Base-by-base conservation (phyloP, 2,888 invertebrate species). In the Drosophila histrio region DNA sequence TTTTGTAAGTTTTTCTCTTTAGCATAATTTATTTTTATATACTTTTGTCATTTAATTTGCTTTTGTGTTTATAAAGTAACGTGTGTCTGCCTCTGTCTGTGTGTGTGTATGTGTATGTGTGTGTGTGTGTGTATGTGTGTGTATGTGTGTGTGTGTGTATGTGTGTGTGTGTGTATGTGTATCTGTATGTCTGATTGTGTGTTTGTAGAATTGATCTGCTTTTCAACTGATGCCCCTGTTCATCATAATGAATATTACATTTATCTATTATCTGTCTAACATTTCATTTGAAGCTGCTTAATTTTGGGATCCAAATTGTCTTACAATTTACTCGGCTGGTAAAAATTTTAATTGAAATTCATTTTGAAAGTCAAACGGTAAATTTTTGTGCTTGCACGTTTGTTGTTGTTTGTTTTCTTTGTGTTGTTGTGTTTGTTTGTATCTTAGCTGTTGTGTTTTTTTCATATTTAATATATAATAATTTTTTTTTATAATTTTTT, bases 21-120 rank as follows among this genome's bases (percentile, higher is more conserved):
- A 83, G 87, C 87, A 87, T 85, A 85, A 87, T 85, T 85, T 87
- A 84, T 87, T 87, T 82, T 86, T 72, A 87, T 88, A 87, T 84
- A 84, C 79, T 84, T 83, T 81, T 84, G 53, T 71, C 84, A 79
- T 87, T 88, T 85, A 85, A 89, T 89, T 87, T 88, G 87, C 79
- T 79, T 81, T 77, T 74, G 73, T 87, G 68, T 88, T 88, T 78
- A 88, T 89, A 88, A 82, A 89, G 89, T 89, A 89, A 89, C 88
- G 88, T 87, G 83, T 85, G 83, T 81, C 86, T 81, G 81, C 71
- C 61, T 81, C 70, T 79, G 69, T 81, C 52, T 83, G 67, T 80
- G 66, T 75, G 6, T 38, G 52, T 68, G 58, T 73, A 6, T 56
- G 21, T 69, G 36, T 57, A 22, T 63, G 36, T 69, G 46, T 61